phyloP scores from a whole-genome alignment of 2,797 vertebrate genomes.

The Alcedo atthis region DNA sequence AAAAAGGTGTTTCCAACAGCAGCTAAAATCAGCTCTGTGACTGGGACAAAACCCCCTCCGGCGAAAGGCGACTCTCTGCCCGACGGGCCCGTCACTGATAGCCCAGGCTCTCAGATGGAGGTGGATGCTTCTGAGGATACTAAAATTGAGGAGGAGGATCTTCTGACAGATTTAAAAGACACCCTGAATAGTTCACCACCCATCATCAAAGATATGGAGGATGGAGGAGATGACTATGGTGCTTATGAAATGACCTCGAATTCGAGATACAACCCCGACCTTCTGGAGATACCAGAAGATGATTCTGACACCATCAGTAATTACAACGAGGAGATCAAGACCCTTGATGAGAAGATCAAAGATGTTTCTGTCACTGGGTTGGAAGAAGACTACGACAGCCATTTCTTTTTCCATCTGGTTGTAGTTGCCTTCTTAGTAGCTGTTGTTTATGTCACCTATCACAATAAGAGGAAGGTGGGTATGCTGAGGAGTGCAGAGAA shows the following conservation, averaged over 20 bases:
- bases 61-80: background rate
- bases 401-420: constrained; percentile 95
- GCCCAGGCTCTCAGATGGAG: constrained; percentile 40
- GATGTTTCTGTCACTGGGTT: constrained; percentile 73
- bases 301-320: constrained; percentile 56
- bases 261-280: constrained; percentile 53
- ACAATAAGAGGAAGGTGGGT: constrained; percentile 97
- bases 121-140: constrained; percentile 67
- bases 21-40: background rate
- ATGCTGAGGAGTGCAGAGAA: background rate
- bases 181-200: constrained; percentile 62
- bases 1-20: background rate
- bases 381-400: constrained; percentile 87
- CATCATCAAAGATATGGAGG: constrained; percentile 67
- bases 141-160: constrained; percentile 76
- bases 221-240: constrained; percentile 68
- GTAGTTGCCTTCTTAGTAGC: constrained; percentile 92
- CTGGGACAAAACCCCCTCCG: background rate
- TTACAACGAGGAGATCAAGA: constrained; percentile 63
- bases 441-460: constrained; percentile 91
- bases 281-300: constrained; percentile 45
- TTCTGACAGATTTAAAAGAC: constrained; percentile 52
- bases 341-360: constrained; percentile 66
- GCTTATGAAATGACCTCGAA: constrained; percentile 58
- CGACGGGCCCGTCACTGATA: background rate